Conservation (phyloP, 2,113 vertebrate species). For the Cephalopholis sonnerati region DNA sequence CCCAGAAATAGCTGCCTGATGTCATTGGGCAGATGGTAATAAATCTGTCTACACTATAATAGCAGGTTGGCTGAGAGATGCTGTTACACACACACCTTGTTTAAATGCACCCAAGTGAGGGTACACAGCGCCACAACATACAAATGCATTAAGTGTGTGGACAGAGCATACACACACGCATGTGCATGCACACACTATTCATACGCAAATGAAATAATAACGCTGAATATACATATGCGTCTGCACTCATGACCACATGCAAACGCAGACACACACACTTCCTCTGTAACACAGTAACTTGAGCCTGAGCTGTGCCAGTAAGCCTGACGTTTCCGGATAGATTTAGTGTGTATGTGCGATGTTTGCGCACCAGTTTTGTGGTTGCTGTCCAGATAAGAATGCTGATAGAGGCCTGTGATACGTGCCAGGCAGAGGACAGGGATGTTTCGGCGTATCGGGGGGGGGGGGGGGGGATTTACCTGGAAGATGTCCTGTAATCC, state of each 20-base stretch:
- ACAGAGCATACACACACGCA: background rate
- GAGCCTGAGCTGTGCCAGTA: slow-evolving; percentile 77
- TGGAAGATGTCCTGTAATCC: background rate
- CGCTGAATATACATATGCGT: background rate
- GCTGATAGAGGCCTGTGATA: slow-evolving; percentile 24
- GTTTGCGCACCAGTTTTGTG: slow-evolving; percentile 47
- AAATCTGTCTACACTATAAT: slow-evolving; percentile 65
- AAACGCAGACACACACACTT: slow-evolving; percentile 43
- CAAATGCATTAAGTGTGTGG: background rate
- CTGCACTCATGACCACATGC: slow-evolving; percentile 24
- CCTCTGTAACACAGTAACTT: slow-evolving; percentile 60
- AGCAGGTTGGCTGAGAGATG: slow-evolving; percentile 30
- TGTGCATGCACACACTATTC: background rate
- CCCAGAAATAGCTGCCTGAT: slow-evolving; percentile 79
- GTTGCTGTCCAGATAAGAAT: slow-evolving; percentile 37
- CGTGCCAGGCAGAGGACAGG: background rate
- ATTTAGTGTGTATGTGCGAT: slow-evolving; percentile 39
- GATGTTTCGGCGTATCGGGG: slow-evolving; percentile 7
- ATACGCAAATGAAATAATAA: slow-evolving; percentile 2
- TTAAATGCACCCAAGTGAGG: background rate
- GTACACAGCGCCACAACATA: background rate
- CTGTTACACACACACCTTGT: slow-evolving; percentile 53
- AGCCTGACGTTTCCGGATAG: slow-evolving; percentile 70
- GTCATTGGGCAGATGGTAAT: slow-evolving; percentile 73
- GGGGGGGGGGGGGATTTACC: slow-evolving; percentile 10